Base-by-base conservation (phyloP, 1,140 invertebrate genomes). In the Cydia splendana region DNA sequence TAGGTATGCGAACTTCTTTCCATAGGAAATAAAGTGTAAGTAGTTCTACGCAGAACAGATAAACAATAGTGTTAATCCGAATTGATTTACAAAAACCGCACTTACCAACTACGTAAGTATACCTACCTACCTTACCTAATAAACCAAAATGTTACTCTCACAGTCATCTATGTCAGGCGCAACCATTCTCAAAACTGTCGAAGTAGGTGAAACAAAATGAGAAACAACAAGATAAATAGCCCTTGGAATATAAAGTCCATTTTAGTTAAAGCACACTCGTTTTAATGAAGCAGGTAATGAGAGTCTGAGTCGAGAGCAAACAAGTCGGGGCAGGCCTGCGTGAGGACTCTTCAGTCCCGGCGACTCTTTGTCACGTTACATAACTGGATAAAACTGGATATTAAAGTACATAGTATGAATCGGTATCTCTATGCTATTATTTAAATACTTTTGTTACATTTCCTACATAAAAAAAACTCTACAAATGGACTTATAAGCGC, bases 251-350 rank as follows among this genome's bases (percentile, higher is more conserved):
- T 18, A 45, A 71, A 71, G 67, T 71, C 2, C 67, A 42, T 71
- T 76, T 78, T 79, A 80, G 79, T 82, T 69, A 80, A 78, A 88
- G 84, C 75, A 83, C 81, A 81, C 84, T 88, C 82, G 80, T 80
- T 88, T 87, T 87, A 90, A 90, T 88, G 85, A 90, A 87, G 83
- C 85, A 83, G 84, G 82, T 88, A 88, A 90, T 87, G 85, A 87
- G 81, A 75, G 82, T 81, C 78, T 48, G 78, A 87, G 86, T 78
- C 83, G 83, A 86, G 82, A 77, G 80, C 79, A 85, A 83, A 85
- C 84, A 87, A 83, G 77, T 75, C 77, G 76, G 82, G 65, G 28
- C 65, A 69, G 34, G 15, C 13, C 65, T 65, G 20, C 30, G 34
- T 45, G 15, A 71, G 67, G 30, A 38, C 67, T 18, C 67, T 71